Percentiles rank a stretch among this genome's conserved stretches.
Conservation (phyloP, 2,888 invertebrate species). For the Perithous albicinctus region DNA sequence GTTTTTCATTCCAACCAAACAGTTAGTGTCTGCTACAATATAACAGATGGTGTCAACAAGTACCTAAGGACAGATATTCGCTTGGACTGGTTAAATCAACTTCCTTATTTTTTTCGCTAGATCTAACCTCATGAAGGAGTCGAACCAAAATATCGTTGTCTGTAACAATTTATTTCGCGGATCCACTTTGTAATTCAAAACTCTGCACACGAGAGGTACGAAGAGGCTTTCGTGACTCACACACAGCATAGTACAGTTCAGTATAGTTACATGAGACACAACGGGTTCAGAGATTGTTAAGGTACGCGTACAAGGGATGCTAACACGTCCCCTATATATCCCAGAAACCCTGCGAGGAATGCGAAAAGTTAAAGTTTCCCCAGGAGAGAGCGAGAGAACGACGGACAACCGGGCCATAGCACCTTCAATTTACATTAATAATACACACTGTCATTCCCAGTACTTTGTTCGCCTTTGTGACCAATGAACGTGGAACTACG, state of each 20-base stretch:
- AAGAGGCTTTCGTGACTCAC: slow-evolving; percentile 32
- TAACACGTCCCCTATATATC: slow-evolving; percentile 36
- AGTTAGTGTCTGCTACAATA: too few relatives aligned
- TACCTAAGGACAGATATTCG: too few relatives aligned
- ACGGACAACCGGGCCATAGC: slow-evolving; percentile 44
- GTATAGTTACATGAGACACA: slow-evolving; percentile 27
- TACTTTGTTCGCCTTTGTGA: slow-evolving; percentile 67
- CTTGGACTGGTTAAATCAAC: too few relatives aligned
- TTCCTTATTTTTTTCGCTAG: too few relatives aligned
- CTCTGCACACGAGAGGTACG: slow-evolving; percentile 23
- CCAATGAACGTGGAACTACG: slow-evolving; percentile 43
- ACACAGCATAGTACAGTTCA: neutral
- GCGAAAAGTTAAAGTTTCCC: slow-evolving; percentile 66
- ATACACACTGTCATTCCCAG: slow-evolving; percentile 68
- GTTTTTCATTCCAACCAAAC: too few relatives aligned
- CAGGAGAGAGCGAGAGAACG: slow-evolving; percentile 46
- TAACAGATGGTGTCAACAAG: too few relatives aligned
- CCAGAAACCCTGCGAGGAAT: slow-evolving; percentile 47
- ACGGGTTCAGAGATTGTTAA: slow-evolving; percentile 39
- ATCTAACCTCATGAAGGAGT: too few relatives aligned
- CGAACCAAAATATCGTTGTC: too few relatives aligned
- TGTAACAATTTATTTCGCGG: too few relatives aligned
- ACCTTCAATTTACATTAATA: slow-evolving; percentile 73
- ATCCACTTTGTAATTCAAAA: slow-evolving; percentile 28
- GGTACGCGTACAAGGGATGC: slow-evolving; percentile 48